Conservation (phyloP, 2,888 invertebrate genomes). For the Automeris io region DNA sequence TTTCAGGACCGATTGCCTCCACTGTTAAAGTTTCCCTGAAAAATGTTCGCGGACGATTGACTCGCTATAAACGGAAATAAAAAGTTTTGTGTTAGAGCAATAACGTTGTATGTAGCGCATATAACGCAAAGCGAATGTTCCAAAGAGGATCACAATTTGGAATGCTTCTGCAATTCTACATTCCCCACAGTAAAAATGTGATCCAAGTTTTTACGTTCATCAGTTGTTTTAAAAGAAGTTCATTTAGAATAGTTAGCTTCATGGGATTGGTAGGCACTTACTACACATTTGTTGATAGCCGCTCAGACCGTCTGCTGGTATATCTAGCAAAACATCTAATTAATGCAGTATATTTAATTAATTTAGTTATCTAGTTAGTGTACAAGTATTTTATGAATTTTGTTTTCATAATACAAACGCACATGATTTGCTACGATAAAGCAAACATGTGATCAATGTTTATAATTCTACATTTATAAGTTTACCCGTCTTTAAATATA, state of each 20-base stretch:
- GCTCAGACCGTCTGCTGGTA: too few species aligned
- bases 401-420: too few species aligned
- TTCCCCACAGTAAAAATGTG: slow-evolving; percentile 25
- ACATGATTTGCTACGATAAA: too few species aligned
- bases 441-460: too few species aligned
- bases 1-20: slow-evolving; percentile 77
- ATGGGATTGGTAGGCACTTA: slow-evolving; percentile 5
- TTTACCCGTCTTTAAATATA: too few species aligned
- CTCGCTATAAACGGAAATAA: slow-evolving; percentile 76
- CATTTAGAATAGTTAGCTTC: slow-evolving; percentile 7
- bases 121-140: slow-evolving; percentile 61
- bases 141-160: slow-evolving; percentile 58
- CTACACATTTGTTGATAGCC: too few species aligned
- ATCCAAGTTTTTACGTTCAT: slow-evolving; percentile 43
- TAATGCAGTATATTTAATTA: too few species aligned
- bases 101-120: slow-evolving; percentile 67
- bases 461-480: too few species aligned
- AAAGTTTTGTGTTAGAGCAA: slow-evolving; percentile 75
- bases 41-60: slow-evolving; percentile 77
- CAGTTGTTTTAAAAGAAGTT: slow-evolving; percentile 9
- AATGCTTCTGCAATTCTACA: slow-evolving; percentile 5
- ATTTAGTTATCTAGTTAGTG: too few species aligned
- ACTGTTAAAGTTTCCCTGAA: slow-evolving; percentile 78
- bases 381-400: too few species aligned
- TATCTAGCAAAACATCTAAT: neutral